These are phyloP conservation scores for Lasioglossum malachurum DNA, from an alignment of 2,888 invertebrate genomes.

Conservation along the genomic window DNA sequence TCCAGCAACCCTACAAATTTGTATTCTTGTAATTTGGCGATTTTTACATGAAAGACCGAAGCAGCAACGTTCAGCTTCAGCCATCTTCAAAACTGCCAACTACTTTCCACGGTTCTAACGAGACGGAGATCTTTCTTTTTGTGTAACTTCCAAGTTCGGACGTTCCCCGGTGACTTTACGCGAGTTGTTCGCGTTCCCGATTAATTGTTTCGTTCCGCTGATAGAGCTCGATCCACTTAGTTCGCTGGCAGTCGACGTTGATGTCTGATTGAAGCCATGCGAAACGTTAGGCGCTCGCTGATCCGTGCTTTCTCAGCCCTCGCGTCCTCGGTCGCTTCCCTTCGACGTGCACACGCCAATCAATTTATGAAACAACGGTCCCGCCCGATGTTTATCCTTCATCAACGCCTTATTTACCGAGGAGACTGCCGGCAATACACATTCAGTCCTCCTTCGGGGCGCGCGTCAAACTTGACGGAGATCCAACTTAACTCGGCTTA, in stretches of 20 bases:
- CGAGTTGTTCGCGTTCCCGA: neutral
- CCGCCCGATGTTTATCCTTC: constrained; percentile 18
- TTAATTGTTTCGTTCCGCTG: neutral
- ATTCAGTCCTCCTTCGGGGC: neutral
- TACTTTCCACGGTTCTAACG: neutral
- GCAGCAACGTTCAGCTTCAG: too few species aligned
- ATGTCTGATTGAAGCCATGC: constrained; percentile 11
- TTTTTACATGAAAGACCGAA: neutral
- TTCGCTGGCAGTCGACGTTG: neutral
- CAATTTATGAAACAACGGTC: constrained; percentile 31
- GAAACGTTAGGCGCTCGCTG: neutral
- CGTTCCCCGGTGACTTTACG: neutral
- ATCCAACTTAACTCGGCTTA: neutral
- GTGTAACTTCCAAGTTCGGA: neutral
- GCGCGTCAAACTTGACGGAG: neutral
- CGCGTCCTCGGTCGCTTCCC: neutral
- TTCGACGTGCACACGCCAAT: constrained; percentile 16
- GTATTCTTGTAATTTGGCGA: neutral
- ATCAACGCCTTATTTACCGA: constrained; percentile 17
- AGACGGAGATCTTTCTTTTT: neutral
- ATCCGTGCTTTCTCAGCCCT: neutral
- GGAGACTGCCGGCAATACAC: constrained; percentile 1
- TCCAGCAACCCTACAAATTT: too few species aligned
- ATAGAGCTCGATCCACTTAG: neutral
- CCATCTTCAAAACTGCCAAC: too few species aligned